Conservation (phyloP, 2,888 invertebrate species). For the Coenonympha arcania region DNA sequence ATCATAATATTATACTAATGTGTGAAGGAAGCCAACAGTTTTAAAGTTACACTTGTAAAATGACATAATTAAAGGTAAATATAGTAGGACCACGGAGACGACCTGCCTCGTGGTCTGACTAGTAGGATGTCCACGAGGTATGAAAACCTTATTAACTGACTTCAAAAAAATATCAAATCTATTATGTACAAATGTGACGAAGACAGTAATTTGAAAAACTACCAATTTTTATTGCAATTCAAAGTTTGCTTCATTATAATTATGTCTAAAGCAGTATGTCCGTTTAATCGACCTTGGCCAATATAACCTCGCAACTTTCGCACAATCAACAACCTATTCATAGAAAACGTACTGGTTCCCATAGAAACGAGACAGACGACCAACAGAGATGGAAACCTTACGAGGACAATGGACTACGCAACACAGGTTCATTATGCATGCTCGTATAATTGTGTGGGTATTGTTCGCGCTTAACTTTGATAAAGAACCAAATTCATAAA, state of each 20-base stretch:
- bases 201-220: not conserved
- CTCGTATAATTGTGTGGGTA: slow-evolving; percentile 6
- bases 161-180: too few species aligned
- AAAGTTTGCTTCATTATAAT: too few species aligned
- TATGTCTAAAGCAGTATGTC: not conserved
- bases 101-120: too few species aligned
- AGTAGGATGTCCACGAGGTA: too few species aligned
- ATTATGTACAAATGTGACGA: not conserved
- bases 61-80: too few species aligned
- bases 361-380: slow-evolving; percentile 24
- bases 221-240: too few species aligned
- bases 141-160: too few species aligned
- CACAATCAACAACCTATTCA: slow-evolving; percentile 16
- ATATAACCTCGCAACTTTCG: slow-evolving; percentile 16
- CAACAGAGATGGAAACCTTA: slow-evolving; percentile 19
- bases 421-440: slow-evolving; percentile 5
- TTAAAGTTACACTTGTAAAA: too few species aligned
- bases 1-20: too few species aligned
- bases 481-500: too few species aligned
- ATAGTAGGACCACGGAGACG: too few species aligned
- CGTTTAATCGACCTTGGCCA: slow-evolving; percentile 20
- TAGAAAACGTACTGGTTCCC: slow-evolving; percentile 23
- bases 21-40: too few species aligned
- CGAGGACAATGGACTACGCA: slow-evolving; percentile 16
- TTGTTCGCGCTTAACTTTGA: slow-evolving; percentile 6